Percentiles rank a stretch among this genome's conserved stretches.
phyloP scores from a whole-genome alignment of 2,888 invertebrate genomes.

The Apamea sordens region DNA sequence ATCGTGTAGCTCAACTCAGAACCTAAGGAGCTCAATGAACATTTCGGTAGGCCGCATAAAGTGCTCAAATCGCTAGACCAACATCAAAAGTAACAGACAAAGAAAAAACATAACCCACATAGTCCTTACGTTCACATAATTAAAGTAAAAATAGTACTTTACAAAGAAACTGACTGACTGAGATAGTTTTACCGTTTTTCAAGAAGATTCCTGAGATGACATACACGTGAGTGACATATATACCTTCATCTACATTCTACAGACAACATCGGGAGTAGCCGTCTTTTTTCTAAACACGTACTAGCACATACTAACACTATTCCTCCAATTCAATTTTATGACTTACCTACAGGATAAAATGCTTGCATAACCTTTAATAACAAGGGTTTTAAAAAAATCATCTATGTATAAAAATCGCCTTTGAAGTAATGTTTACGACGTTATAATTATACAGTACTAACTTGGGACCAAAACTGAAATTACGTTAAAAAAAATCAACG shows the following conservation, averaged over 20 bases:
- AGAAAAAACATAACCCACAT: no score
- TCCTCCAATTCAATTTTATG: constrained; percentile 26
- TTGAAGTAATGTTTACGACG: neutral
- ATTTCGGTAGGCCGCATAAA: no score
- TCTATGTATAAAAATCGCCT: neutral
- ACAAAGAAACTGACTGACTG: no score
- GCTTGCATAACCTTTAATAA: neutral
- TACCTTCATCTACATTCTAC: constrained; percentile 1
- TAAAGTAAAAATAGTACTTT: no score
- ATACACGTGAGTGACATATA: neutral
- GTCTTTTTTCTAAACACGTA: constrained; percentile 26
- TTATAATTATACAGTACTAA: neutral
- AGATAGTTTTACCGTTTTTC: neutral
- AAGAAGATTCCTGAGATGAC: neutral
- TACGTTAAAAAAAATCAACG: no score
- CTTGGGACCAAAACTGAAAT: neutral
- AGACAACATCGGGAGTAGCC: neutral
- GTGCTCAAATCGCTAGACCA: no score
- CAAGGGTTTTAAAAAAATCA: neutral
- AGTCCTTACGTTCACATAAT: no score
- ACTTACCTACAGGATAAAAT: neutral
- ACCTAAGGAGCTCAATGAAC: no score
- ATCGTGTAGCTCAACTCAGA: no score
- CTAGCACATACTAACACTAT: constrained; percentile 12
- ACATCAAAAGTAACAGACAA: no score